Evolutionary conservation across 2,113 vertebrate species (phyloP).

Genomic region (Vimba vimba): DNA sequence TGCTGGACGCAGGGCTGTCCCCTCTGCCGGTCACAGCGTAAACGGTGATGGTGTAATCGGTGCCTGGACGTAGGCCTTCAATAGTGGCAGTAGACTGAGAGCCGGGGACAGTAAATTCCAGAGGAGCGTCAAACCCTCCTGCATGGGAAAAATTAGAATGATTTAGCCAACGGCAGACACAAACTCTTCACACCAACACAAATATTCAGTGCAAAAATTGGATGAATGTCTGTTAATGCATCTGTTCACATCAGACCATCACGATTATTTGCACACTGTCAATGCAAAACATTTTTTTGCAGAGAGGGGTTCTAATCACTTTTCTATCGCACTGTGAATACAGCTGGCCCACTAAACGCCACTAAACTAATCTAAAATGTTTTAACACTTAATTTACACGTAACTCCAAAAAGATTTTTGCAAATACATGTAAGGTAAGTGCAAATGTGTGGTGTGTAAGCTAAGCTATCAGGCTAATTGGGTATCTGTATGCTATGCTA

Average conservation of each 20-base stretch:
- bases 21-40: constrained; percentile 94
- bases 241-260: background rate
- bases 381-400: background rate
- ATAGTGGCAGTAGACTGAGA: constrained; percentile 85
- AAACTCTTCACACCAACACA: background rate
- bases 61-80: constrained; percentile 84
- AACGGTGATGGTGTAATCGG: constrained; percentile 89
- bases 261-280: background rate
- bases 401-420: background rate
- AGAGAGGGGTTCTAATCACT: background rate
- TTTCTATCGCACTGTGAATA: background rate
- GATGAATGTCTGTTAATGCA: background rate
- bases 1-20: constrained; percentile 96
- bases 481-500: too few relatives aligned
- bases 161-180: background rate
- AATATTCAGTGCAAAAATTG: background rate
- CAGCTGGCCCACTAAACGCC: background rate
- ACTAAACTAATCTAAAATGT: too few relatives aligned
- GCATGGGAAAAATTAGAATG: background rate
- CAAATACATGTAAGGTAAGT: background rate
- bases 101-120: constrained; percentile 92
- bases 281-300: background rate
- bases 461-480: too few relatives aligned
- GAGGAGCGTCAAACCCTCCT: constrained; percentile 85
- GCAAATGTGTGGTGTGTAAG: background rate